Evolutionary conservation across 2,113 vertebrate species (phyloP).

Genomic region (Prietella phreatophila): DNA sequence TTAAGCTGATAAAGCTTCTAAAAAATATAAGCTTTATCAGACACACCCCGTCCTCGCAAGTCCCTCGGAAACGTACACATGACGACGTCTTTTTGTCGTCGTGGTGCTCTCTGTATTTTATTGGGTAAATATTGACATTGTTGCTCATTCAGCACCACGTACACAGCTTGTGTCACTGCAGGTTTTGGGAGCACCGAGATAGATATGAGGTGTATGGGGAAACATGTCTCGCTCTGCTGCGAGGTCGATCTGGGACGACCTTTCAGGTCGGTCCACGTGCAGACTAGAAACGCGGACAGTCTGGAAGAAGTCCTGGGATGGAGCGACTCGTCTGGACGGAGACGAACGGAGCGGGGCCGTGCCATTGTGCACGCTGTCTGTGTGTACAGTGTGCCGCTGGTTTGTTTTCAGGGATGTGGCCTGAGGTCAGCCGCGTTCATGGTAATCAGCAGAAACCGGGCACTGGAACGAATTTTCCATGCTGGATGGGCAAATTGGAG

Average conservation of each 20-base stretch:
- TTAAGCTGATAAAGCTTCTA: no score
- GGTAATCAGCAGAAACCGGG: slow-evolving; percentile 69
- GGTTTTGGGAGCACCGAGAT: background rate
- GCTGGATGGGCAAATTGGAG: slow-evolving; percentile 41
- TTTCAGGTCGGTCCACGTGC: slow-evolving; percentile 27
- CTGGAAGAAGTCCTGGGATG: slow-evolving; percentile 42
- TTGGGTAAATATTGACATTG: background rate
- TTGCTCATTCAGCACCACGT: background rate
- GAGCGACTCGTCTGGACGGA: slow-evolving; percentile 58
- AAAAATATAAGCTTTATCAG: no score
- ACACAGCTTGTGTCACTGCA: background rate
- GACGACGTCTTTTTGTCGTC: slow-evolving; percentile 15
- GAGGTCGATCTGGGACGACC: background rate
- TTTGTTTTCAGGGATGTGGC: slow-evolving; percentile 66
- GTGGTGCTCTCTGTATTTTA: background rate
- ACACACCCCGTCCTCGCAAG: no score
- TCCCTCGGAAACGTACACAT: background rate
- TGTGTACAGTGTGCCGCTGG: slow-evolving; percentile 53
- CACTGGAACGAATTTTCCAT: slow-evolving; percentile 65
- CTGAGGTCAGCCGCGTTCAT: slow-evolving; percentile 56
- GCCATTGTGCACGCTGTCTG: slow-evolving; percentile 51
- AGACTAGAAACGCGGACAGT: slow-evolving; percentile 19
- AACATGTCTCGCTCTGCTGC: background rate
- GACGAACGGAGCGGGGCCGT: slow-evolving; percentile 60
- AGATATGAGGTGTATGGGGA: background rate